Conservation (phyloP, 2,113 vertebrate species). For the Tringa solitaria region DNA sequence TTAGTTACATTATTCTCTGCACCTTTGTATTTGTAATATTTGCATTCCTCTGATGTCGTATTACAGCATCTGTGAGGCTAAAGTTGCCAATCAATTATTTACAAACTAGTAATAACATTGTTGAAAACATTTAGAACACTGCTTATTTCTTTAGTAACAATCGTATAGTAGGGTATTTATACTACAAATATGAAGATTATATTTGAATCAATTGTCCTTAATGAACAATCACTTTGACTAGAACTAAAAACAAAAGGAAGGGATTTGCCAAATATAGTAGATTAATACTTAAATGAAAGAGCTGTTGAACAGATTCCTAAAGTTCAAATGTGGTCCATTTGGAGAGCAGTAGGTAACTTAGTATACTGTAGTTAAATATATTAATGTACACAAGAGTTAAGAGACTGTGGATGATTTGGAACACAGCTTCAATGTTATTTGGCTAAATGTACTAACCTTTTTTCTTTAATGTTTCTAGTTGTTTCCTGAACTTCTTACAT, state of each 20-base stretch:
- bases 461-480: background rate
- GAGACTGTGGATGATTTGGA: background rate
- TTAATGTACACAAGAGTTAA: background rate
- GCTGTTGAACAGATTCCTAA: background rate
- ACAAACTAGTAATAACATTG: background rate
- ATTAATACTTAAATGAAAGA: background rate
- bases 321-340: background rate
- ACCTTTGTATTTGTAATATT: background rate
- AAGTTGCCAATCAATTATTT: background rate
- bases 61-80: background rate
- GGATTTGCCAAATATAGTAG: background rate
- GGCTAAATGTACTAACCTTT: background rate
- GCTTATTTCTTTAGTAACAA: background rate
- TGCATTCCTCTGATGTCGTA: background rate
- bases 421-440: background rate
- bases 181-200: background rate
- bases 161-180: background rate
- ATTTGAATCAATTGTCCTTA: background rate
- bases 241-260: background rate
- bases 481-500: background rate
- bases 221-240: background rate
- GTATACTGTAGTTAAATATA: background rate
- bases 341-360: background rate
- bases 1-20: background rate
- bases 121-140: background rate